Percentiles rank a stretch among this genome's conserved stretches.
Conservation (phyloP, 2,797 vertebrate species). For the Enteromius thamalakanensis region DNA sequence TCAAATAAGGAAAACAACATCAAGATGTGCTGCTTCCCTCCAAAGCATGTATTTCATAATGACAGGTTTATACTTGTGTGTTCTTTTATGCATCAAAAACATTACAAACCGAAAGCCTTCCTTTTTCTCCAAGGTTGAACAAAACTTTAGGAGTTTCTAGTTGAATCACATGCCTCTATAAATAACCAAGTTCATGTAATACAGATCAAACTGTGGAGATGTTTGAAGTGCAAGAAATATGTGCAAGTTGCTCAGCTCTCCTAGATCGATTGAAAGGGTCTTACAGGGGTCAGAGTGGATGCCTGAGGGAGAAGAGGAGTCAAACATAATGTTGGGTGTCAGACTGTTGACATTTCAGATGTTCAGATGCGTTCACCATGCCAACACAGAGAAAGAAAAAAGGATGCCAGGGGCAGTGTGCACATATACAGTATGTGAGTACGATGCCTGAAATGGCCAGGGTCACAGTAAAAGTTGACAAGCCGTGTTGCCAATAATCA, state of each 20-base stretch:
- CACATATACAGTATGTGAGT: slow-evolving; percentile 21
- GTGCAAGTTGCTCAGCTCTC: slow-evolving; percentile 25
- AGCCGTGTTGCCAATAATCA: slow-evolving; percentile 46
- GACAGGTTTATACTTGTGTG: slow-evolving; percentile 37
- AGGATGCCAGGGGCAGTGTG: slow-evolving; percentile 65
- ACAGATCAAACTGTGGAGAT: slow-evolving; percentile 29
- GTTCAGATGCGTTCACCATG: slow-evolving; percentile 46
- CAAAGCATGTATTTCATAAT: slow-evolving; percentile 35
- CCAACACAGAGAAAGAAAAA: slow-evolving; percentile 35
- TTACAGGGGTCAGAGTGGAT: slow-evolving; percentile 49
- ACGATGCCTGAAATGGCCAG: slow-evolving; percentile 28
- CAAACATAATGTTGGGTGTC: slow-evolving; percentile 61
- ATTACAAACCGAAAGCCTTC: slow-evolving; percentile 4
- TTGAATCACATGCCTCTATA: slow-evolving; percentile 23
- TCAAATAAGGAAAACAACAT: slow-evolving; percentile 51
- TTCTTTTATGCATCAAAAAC: slow-evolving; percentile 45
- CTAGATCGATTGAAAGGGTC: slow-evolving; percentile 55
- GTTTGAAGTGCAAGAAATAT: slow-evolving; percentile 45
- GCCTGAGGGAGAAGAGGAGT: slow-evolving; percentile 50
- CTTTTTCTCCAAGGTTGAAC: slow-evolving; percentile 39
- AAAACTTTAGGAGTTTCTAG: slow-evolving; percentile 27
- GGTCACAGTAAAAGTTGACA: slow-evolving; percentile 33
- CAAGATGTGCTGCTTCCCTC: slow-evolving; percentile 9
- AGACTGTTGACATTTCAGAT: slow-evolving; percentile 61
- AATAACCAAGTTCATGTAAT: slow-evolving; percentile 43